Percentiles rank a stretch among this genome's conserved stretches.
Conservation (phyloP, 2,113 vertebrate genomes). For the Theristicus caerulescens region DNA sequence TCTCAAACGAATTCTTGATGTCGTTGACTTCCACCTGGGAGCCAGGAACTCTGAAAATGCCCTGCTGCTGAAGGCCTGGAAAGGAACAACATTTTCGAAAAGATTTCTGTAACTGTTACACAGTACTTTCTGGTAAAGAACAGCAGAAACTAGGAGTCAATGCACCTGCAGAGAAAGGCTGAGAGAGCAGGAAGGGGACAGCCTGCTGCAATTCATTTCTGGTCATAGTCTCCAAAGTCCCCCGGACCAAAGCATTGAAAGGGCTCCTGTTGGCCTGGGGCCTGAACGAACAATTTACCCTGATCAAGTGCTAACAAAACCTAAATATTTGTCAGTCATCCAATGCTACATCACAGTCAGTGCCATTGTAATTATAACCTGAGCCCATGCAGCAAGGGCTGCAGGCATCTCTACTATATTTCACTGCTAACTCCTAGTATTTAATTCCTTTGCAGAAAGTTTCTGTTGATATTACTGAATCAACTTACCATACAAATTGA, state of each 20-base stretch:
- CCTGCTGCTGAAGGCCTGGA: slow-evolving; percentile 95
- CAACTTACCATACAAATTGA: slow-evolving; percentile 93
- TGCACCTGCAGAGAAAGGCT: not conserved
- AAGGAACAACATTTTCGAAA: not conserved
- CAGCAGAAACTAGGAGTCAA: not conserved
- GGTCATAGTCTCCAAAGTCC: not conserved
- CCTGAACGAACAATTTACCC: rapidly evolving
- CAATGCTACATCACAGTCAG: not conserved
- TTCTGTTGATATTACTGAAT: rapidly evolving
- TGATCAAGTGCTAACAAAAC: not conserved
- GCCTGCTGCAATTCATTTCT: not conserved
- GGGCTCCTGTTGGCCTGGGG: not conserved
- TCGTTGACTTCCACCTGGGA: slow-evolving; percentile 99
- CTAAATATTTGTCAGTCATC: not conserved
- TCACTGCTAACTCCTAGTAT: not conserved
- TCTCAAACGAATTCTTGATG: slow-evolving; percentile 98
- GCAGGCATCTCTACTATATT: not conserved
- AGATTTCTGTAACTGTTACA: rapidly evolving
- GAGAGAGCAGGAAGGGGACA: not conserved
- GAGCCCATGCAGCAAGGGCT: not conserved
- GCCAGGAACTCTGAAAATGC: slow-evolving; percentile 96
- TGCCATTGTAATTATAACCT: not conserved
- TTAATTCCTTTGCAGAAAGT: not conserved
- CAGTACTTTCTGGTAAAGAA: not conserved
- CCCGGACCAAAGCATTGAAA: not conserved